phyloP scores from a whole-genome alignment of 1,140 invertebrate genomes.

The Manduca sexta region DNA sequence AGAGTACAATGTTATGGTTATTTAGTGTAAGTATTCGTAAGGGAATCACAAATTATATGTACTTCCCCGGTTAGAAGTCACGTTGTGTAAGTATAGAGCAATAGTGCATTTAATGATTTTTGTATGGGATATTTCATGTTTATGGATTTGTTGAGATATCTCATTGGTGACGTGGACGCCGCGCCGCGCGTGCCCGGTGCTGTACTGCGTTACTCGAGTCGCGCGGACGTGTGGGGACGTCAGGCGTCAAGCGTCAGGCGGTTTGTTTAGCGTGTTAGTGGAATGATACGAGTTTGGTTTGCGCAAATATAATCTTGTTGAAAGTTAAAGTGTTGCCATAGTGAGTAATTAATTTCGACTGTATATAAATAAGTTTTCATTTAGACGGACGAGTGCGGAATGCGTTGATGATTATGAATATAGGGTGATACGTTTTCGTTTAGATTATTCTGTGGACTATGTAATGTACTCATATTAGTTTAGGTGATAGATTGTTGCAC shows the following conservation, averaged over 20 bases:
- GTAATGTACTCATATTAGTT: conserved; percentile 4
- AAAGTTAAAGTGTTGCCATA: conserved; percentile 69
- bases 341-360: conserved; percentile 66
- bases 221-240: too few relatives aligned
- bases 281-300: conserved; percentile 54
- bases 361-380: conserved; percentile 64
- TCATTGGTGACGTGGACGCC: conserved; percentile 12
- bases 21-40: conserved; percentile 67
- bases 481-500: conserved; percentile 18
- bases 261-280: conserved; percentile 44
- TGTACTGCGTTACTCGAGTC: background rate
- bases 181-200: too few relatives aligned
- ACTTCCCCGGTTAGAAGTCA: conserved; percentile 65
- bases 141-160: conserved; percentile 34
- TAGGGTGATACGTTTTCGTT: conserved; percentile 40
- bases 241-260: too few relatives aligned
- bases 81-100: conserved; percentile 64
- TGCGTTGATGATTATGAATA: conserved; percentile 26
- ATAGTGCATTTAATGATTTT: conserved; percentile 69
- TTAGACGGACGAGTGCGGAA: conserved; percentile 59
- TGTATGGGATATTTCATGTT: conserved; percentile 52
- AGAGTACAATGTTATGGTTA: conserved; percentile 73
- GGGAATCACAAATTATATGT: conserved; percentile 69
- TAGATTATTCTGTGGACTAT: conserved; percentile 33
- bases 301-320: conserved; percentile 64